Conservation (phyloP, 1,140 invertebrate species). For the Trichoplusia ni region DNA sequence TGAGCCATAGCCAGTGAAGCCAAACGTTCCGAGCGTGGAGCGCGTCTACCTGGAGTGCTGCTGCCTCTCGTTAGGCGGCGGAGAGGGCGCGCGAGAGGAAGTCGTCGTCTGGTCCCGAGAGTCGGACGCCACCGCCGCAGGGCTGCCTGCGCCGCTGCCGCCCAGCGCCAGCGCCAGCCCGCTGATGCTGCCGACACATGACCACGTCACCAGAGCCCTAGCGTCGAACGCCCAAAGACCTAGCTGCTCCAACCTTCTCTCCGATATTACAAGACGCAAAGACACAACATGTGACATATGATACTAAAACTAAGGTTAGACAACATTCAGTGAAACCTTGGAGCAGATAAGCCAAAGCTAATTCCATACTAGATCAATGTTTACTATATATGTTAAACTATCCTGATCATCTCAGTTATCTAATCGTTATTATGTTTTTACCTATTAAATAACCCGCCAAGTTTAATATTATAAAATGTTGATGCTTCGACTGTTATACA, state of each 20-base stretch:
- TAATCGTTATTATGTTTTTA: constrained; percentile 16
- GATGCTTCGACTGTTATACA: constrained; percentile 22
- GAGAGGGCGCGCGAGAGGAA: constrained; percentile 68
- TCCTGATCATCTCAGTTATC: constrained; percentile 32
- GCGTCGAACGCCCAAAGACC: constrained; percentile 52
- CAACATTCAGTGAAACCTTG: constrained; percentile 52
- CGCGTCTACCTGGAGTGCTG: constrained; percentile 78
- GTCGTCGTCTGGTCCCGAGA: constrained; percentile 64
- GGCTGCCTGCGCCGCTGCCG: constrained; percentile 72
- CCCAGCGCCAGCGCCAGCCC: constrained; percentile 80
- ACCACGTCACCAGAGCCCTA: constrained; percentile 77
- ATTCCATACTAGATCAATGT: constrained; percentile 50
- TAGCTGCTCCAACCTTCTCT: constrained; percentile 67
- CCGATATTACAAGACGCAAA: constrained; percentile 18
- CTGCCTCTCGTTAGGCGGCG: constrained; percentile 67
- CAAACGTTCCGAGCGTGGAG: constrained; percentile 73
- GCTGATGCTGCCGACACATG: constrained; percentile 81
- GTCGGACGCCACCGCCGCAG: constrained; percentile 53
- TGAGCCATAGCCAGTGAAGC: constrained; percentile 64
- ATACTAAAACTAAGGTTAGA: constrained; percentile 28
- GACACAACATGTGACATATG: constrained; percentile 13
- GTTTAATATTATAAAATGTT: constrained; percentile 39
- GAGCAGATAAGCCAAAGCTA: constrained; percentile 69
- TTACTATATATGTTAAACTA: constrained; percentile 12
- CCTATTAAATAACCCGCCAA: constrained; percentile 59